Conservation (phyloP, 2,113 vertebrate genomes). For the Erythrolamprus reginae region DNA sequence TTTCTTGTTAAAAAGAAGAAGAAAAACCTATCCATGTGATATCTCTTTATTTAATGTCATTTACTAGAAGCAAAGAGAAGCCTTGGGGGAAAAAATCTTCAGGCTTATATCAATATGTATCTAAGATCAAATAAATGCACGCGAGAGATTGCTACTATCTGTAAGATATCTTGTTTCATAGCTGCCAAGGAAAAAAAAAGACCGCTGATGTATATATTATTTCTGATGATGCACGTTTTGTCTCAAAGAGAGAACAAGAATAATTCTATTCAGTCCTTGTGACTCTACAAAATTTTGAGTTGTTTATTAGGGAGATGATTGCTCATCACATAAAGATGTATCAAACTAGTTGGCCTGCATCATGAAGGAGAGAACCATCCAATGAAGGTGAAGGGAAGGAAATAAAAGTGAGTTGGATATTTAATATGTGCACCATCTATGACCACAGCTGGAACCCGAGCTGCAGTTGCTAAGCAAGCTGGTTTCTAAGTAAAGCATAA, state of each 20-base stretch:
- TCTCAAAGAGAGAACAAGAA: too few relatives aligned
- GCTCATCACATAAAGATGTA: neutral
- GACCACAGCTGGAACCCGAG: neutral
- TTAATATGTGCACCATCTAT: neutral
- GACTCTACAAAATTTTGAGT: neutral
- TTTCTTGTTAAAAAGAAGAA: constrained; percentile 11
- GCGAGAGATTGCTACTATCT: constrained; percentile 36
- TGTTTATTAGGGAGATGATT: neutral
- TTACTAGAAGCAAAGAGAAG: constrained; percentile 27
- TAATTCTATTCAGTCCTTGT: neutral
- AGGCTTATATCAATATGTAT: constrained; percentile 41
- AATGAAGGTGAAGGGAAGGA: neutral
- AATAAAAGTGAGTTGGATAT: neutral
- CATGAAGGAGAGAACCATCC: neutral
- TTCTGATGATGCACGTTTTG: neutral
- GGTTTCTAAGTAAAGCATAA: neutral
- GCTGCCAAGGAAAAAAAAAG: constrained; percentile 13
- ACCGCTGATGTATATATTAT: neutral
- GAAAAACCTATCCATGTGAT: neutral
- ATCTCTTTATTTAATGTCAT: constrained; percentile 5
- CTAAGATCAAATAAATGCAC: constrained; percentile 42
- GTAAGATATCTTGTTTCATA: constrained; percentile 38
- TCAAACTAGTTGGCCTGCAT: too few relatives aligned
- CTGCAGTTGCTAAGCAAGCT: neutral
- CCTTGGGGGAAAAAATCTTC: constrained; percentile 37